phyloP scores from a whole-genome alignment of 2,888 invertebrate species.

The Siphonodentalium dalli region DNA sequence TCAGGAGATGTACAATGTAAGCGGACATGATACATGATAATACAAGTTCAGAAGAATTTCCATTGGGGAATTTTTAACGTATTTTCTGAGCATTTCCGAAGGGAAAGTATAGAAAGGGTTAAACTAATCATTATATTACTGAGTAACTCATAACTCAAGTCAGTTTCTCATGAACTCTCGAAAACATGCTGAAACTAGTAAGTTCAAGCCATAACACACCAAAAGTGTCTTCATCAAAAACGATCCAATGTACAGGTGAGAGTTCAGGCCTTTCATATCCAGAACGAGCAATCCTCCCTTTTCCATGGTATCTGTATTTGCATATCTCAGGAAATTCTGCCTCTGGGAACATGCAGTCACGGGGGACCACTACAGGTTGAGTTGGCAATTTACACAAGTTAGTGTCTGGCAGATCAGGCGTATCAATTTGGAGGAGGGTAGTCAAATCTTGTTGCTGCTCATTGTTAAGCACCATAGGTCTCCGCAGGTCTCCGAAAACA shows the following conservation, averaged over 20 bases:
- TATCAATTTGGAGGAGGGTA: conserved; percentile 34
- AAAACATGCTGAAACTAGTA: conserved; percentile 48
- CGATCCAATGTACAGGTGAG: conserved; percentile 51
- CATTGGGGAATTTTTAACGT: too few relatives aligned
- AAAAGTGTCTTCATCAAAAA: conserved; percentile 56
- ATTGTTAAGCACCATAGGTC: conserved; percentile 48
- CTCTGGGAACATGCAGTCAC: conserved; percentile 32
- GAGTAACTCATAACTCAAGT: too few relatives aligned
- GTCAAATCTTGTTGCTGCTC: conserved; percentile 44
- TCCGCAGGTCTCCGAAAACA: conserved; percentile 43
- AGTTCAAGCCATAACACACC: conserved; percentile 59
- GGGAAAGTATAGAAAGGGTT: too few relatives aligned
- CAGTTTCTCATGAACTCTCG: conserved; percentile 33
- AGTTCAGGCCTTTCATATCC: conserved; percentile 48
- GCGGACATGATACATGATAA: too few relatives aligned
- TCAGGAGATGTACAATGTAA: too few relatives aligned
- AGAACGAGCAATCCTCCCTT: conserved; percentile 56
- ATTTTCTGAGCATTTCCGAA: too few relatives aligned
- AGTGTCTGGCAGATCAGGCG: conserved; percentile 25
- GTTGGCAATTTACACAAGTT: conserved; percentile 27
- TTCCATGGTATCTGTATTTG: conserved; percentile 50
- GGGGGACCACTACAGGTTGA: conserved; percentile 53
- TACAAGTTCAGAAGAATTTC: too few relatives aligned
- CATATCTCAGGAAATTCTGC: conserved; percentile 33
- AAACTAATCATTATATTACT: too few relatives aligned